A percentile compares a stretch with the other conserved stretches of the same genome.
These are phyloP conservation scores for Ypsolopha sequella DNA, from an alignment of 2,888 invertebrate species.

Conservation along the genomic window DNA sequence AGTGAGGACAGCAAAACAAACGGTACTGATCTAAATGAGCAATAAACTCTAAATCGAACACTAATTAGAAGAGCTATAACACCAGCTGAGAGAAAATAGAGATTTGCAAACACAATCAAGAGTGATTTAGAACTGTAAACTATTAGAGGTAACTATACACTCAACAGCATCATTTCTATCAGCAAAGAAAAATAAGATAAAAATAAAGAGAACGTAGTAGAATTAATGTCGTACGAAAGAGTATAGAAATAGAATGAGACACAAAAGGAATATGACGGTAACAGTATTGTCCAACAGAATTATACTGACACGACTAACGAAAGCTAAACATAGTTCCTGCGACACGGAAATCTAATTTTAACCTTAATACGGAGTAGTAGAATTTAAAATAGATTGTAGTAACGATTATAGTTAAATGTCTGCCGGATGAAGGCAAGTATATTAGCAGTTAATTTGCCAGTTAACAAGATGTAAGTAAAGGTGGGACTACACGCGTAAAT, in stretches of 20 bases:
- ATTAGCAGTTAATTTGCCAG: constrained; percentile 1
- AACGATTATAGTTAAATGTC: background rate
- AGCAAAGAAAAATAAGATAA: background rate
- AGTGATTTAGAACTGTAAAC: too few species aligned
- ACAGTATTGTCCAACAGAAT: constrained; percentile 1
- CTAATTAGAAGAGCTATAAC: too few species aligned
- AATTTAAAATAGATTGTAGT: background rate
- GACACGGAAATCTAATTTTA: background rate
- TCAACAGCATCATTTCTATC: background rate
- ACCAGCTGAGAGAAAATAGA: too few species aligned
- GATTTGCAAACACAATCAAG: too few species aligned
- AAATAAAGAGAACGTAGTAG: background rate
- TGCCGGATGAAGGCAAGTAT: background rate
- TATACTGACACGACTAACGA: background rate
- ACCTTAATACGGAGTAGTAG: background rate
- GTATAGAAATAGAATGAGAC: background rate
- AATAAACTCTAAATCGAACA: too few species aligned
- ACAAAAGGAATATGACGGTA: background rate
- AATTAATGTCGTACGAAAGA: background rate
- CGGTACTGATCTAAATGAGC: too few species aligned
- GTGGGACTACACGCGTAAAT: background rate
- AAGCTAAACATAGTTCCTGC: background rate
- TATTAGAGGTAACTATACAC: too few species aligned
- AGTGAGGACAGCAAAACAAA: too few species aligned
- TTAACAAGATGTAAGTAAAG: background rate